Evolutionary conservation across 2,113 vertebrate species (phyloP).

Genomic region (Nycticryphes semicollaris): DNA sequence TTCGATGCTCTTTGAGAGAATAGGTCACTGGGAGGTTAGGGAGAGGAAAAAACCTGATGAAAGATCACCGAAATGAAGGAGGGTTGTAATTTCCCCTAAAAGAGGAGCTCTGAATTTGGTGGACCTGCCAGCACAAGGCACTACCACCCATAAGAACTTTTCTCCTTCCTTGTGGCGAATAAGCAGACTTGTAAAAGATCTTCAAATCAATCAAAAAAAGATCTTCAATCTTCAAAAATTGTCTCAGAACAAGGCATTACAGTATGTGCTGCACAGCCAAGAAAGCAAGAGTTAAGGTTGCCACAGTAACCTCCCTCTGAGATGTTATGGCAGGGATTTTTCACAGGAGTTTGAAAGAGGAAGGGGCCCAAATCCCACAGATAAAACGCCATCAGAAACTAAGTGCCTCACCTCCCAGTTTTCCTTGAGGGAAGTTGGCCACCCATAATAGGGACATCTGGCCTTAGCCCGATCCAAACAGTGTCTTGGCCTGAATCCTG

Average conservation of each 20-base stretch:
- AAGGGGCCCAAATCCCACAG: background rate
- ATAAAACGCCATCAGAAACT: background rate
- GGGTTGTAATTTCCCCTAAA: constrained; percentile 5
- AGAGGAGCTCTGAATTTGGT: background rate
- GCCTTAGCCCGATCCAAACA: background rate
- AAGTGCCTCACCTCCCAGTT: background rate
- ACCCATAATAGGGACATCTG: background rate
- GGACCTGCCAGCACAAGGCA: background rate
- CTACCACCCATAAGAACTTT: background rate
- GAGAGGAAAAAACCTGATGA: background rate
- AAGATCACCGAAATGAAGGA: constrained; percentile 10
- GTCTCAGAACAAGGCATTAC: background rate
- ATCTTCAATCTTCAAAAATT: background rate
- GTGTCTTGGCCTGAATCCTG: background rate
- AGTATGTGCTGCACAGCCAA: background rate
- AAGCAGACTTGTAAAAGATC: background rate
- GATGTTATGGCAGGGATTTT: background rate
- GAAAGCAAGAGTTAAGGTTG: background rate
- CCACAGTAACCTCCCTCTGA: background rate
- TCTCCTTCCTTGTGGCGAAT: background rate
- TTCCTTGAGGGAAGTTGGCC: background rate
- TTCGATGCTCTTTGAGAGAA: constrained; percentile 7
- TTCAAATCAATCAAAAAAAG: background rate
- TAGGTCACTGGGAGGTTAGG: background rate
- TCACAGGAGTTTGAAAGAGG: background rate